phyloP scores from a whole-genome alignment of 2,888 invertebrate species.

The Mellilla xanthometata region DNA sequence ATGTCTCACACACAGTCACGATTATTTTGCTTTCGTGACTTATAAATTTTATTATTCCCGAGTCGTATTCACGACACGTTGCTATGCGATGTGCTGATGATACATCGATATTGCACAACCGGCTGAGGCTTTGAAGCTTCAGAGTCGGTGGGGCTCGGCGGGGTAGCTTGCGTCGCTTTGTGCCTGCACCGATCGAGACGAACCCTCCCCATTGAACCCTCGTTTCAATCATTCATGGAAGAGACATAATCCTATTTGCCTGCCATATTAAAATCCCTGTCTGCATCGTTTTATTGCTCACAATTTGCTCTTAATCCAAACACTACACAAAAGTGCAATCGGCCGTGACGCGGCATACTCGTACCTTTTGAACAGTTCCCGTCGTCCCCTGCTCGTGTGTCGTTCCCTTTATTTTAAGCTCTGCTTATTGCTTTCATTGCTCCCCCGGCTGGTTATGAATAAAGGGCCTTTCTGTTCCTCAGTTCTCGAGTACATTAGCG shows the following conservation, averaged over 20 bases:
- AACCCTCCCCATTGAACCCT: constrained; percentile 13
- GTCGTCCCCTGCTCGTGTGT: constrained; percentile 30
- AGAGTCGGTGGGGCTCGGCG: constrained; percentile 9
- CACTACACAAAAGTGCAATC: constrained; percentile 33
- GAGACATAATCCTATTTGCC: constrained; percentile 28
- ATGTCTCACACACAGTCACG: constrained; percentile 47
- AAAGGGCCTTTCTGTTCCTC: constrained; percentile 55
- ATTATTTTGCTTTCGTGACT: constrained; percentile 66
- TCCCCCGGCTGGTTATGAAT: constrained; percentile 52
- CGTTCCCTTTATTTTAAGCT: constrained; percentile 52
- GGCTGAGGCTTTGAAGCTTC: constrained; percentile 8
- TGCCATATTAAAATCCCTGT: constrained; percentile 23
- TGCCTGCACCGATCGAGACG: not conserved
- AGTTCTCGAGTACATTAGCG: constrained; percentile 64
- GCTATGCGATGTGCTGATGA: constrained; percentile 67
- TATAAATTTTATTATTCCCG: constrained; percentile 65
- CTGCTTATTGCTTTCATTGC: constrained; percentile 49
- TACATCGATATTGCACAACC: constrained; percentile 59
- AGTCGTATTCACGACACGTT: constrained; percentile 49
- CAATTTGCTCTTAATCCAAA: constrained; percentile 32
- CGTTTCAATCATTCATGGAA: constrained; percentile 18
- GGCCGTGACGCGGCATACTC: constrained; percentile 28
- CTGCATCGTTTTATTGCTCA: constrained; percentile 29
- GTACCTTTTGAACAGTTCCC: constrained; percentile 28
- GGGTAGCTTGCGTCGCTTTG: not conserved